Evolutionary conservation across 2,888 invertebrate species (phyloP), one percentile per base, ranked within the genome.

Genomic region (Orthonychiurus folsomi): DNA sequence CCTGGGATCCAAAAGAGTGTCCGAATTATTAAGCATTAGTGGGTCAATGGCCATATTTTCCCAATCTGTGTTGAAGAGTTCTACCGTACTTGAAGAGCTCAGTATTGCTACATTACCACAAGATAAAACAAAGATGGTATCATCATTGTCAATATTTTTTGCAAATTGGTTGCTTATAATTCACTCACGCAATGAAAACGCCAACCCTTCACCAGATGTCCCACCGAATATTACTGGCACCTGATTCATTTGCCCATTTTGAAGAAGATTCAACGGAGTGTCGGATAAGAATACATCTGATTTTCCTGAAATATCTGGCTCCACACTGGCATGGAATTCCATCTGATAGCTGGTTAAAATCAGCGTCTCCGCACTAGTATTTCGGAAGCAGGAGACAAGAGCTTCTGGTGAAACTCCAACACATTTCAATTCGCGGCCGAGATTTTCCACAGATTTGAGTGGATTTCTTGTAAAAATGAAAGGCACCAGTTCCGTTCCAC

Each of bases 151-250:
- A 48, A n/a, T n/a, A 48, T 48, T 12, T n/a, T n/a, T n/a, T n/a
- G n/a, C n/a, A n/a, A n/a, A n/a, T n/a, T 23, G 23, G 3, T 20
- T 5, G 15, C 56, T 24, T 56, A 12, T 5, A 21, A 26, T 23
- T 23, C 3, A 9, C 26, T 60, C 28, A 20, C 53, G 28, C 1
- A 27, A 28, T 54, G 53, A 37, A 24, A 15, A 3, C 9, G 3
- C 21, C 48, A 59, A 50, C 18, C 23, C 24, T 50, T 59, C 59
- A 5, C 23, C 59, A 37, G 59, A 59, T n/a, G 21, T 37, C 3
- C 12, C 48, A 15, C 59, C 59, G 20, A 50, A 59, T 2, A 59
- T 59, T 3, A 20, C 59, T 9, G 59, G 48, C 23, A 59, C 50
- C 18, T 20, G 2, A 24, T 59, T 20, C 3, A 59, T 37, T 47